Percentiles rank a stretch among this genome's conserved stretches.
Evolutionary conservation across 2,797 vertebrate species (phyloP).

Genomic region (Lagorchestes hirsutus): DNA sequence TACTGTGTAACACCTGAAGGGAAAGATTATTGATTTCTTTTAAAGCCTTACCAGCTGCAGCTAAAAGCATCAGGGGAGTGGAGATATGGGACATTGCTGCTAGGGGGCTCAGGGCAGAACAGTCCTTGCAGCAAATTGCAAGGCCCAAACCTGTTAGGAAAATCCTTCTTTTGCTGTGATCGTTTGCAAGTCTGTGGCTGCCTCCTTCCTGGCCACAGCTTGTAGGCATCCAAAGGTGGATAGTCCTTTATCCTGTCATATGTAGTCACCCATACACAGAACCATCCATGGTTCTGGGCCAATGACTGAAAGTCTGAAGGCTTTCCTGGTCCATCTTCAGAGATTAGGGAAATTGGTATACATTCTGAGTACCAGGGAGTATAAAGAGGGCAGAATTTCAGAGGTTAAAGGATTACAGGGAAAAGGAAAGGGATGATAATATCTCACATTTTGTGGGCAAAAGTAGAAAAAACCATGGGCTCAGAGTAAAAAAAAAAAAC

Average conservation of each 20-base stretch:
- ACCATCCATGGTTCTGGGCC: no score
- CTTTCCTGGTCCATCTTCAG: no score
- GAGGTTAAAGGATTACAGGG: neutral
- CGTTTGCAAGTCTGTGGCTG: neutral
- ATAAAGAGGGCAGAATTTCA: no score
- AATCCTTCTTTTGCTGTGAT: neutral
- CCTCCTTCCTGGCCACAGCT: no score
- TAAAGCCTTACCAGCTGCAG: neutral
- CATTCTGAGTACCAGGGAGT: no score
- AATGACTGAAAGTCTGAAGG: no score
- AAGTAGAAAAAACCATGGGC: neutral
- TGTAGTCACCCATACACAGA: no score
- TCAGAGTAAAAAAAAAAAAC: neutral
- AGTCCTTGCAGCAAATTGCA: neutral
- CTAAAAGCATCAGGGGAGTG: neutral
- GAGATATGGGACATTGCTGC: neutral
- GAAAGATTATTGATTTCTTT: neutral
- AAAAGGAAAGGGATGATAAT: neutral
- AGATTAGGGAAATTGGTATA: no score
- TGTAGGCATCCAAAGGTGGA: no score
- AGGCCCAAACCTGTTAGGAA: neutral
- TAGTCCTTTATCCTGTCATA: no score
- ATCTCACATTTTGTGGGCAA: neutral
- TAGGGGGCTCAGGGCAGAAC: neutral
- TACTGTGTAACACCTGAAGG: neutral